Base-by-base conservation (phyloP, 2,797 vertebrate species). In the Rhinogobio ventralis region DNA sequence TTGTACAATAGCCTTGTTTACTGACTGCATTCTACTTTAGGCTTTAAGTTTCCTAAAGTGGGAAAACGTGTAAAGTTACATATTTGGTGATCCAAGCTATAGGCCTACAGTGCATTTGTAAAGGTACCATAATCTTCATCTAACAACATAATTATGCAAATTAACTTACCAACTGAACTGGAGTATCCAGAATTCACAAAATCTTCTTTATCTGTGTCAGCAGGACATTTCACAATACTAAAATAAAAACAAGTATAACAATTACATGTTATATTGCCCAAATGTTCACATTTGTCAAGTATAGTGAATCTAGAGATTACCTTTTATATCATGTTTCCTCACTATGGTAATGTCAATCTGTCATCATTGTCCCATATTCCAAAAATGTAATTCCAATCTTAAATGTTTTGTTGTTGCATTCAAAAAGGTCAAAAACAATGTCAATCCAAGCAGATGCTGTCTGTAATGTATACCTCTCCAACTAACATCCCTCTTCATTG, bases 401-500 rank as follows among this genome's bases (percentile, higher is more conserved):
- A 74, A 19, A 42, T 36, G n/a, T 17, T 33, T 30, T 36, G n/a
- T 15, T 69, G 23, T 30, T 15, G 69, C 39, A n/a, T 20, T 39
- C 2, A 82, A 83, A 62, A 68, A 68, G 2, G 8, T 30, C 46
- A 53, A 83, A 87, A 84, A 86, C 81, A 83, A 75, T 84, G 49
- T 20, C 46, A 39, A 74, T 71, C 57, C 66, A 67, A 83, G 74
- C 85, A 84, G 76, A 81, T 79, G 78, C 62, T 79, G 79, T 51
- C 67, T 76, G 64, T 9, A 80, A 84, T 86, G 69, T 73, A 82
- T 51, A 81, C 57, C 75, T 81, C 82, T 89, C 86, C 76, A 78
- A 75, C 83, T 74, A 83, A 39, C 64, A 69, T 71, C 77, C 45
- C 67, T 80, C 85, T 75, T 80, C 79, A 81, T 75, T 87, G 85